phyloP scores from a whole-genome alignment of 2,888 invertebrate species.

The Lysandra bellargus region DNA sequence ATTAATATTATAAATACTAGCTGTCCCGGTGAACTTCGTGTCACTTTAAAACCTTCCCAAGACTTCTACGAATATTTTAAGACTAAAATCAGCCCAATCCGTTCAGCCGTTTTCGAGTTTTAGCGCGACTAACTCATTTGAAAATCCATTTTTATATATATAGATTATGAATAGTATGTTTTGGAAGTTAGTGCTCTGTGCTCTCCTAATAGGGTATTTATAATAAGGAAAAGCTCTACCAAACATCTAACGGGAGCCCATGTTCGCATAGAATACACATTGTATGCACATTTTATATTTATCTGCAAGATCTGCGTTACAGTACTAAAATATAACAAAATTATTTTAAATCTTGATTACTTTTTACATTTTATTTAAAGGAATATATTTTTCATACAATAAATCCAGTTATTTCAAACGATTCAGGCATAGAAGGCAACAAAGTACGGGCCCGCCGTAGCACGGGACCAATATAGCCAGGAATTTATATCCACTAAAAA shows the following conservation, averaged over 20 bases:
- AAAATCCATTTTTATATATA: too few species aligned
- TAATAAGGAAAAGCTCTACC: not conserved
- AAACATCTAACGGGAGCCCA: not conserved
- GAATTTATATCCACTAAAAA: conserved; percentile 26
- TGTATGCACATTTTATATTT: not conserved
- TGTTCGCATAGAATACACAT: not conserved
- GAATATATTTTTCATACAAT: not conserved
- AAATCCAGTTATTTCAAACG: not conserved
- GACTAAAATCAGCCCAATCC: too few species aligned
- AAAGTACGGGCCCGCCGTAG: not conserved
- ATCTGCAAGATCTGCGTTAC: not conserved
- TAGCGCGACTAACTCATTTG: too few species aligned
- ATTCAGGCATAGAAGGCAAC: too few species aligned
- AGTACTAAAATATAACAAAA: not conserved
- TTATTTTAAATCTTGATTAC: not conserved
- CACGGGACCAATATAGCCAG: not conserved
- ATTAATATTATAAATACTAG: too few species aligned
- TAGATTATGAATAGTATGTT: not conserved
- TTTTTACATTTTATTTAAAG: not conserved
- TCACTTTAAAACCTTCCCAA: too few species aligned
- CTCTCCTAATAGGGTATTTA: not conserved
- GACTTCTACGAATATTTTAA: too few species aligned
- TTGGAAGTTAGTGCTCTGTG: not conserved
- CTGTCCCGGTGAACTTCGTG: too few species aligned
- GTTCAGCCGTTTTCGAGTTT: too few species aligned